Evolutionary conservation across 2,113 vertebrate genomes (phyloP), one percentile per base, ranked within the genome.

Genomic region (Alethe diademata): DNA sequence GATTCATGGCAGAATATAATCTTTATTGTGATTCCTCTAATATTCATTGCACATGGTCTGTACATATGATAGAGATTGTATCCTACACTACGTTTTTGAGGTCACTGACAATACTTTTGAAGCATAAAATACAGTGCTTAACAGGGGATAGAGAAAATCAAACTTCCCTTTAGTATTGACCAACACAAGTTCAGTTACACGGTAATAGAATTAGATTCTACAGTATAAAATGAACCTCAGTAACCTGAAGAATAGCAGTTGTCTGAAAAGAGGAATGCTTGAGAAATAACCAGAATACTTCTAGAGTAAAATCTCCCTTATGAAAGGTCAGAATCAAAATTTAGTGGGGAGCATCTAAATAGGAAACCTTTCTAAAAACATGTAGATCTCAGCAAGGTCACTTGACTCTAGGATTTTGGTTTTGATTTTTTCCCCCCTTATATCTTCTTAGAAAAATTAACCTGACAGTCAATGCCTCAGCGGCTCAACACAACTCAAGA

Each of bases 341-440:
- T 72, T 60, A 78, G 31, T 18, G 33, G 19, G 13, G 19, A 92
- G 9, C 1, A 0, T 33, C 42, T 80, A 80, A 61, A 87, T 7
- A 64, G 48, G 22, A 92, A 83, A 79, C 6, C 7, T 40, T 76
- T 33, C 75, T 71, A 80, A 93, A 82, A 29, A 64, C 12, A 48
- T 15, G 29, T 24, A 72, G 31, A 66, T 4, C 28, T 76, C 57
- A 78, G 51, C 10, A 91, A 69, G 35, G 17, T 65, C 14, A 56
- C 19, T 33, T 2, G 13, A 9, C 16, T 36, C 57, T 36, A 50
- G 28, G 31, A 14, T 25, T 84, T 54, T 76, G 5, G 7, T 85
- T 51, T 36, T 24, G 2, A 3, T 38, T 2, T 24, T 36, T n/a
- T 5, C 8, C 23, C 0, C 8, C 5, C 12, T 6, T 61, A 70